These are phyloP conservation scores for Trematomus bernacchii DNA, from an alignment of 2,797 vertebrate genomes.

Conservation along the genomic window DNA sequence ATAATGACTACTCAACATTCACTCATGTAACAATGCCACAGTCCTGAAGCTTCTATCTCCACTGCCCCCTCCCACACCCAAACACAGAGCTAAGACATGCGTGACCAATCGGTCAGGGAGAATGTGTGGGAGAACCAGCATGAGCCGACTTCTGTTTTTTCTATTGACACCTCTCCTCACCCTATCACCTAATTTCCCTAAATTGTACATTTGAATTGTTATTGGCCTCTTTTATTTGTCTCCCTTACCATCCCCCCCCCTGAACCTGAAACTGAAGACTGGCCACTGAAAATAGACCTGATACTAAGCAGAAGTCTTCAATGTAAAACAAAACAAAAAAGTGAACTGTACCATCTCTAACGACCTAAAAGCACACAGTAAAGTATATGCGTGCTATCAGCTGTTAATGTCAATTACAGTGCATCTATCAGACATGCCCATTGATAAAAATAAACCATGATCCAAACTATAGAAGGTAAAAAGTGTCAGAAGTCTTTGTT, in stretches of 20 bases:
- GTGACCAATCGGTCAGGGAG: slow-evolving; percentile 51
- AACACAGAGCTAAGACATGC: slow-evolving; percentile 47
- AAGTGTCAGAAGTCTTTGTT: background rate
- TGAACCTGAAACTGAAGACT: slow-evolving; percentile 30
- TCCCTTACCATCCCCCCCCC: background rate
- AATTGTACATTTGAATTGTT: slow-evolving; percentile 4
- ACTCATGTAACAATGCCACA: slow-evolving; percentile 22
- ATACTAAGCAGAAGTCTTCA: background rate
- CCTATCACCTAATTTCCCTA: slow-evolving; percentile 5
- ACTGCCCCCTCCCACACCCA: slow-evolving; percentile 24
- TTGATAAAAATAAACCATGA: background rate
- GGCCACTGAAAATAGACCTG: background rate
- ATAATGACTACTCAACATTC: slow-evolving; percentile 7
- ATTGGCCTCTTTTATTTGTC: background rate
- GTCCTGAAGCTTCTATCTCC: slow-evolving; percentile 2
- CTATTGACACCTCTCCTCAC: slow-evolving; percentile 37
- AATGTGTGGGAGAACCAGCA: slow-evolving; percentile 36
- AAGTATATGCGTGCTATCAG: background rate
- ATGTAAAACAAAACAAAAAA: slow-evolving; percentile 2
- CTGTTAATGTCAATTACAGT: background rate
- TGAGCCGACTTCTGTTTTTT: slow-evolving; percentile 42
- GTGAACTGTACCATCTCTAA: background rate
- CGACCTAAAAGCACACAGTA: background rate
- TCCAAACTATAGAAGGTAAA: background rate
- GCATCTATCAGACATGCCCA: background rate